Evolutionary conservation across 2,888 invertebrate genomes (phyloP).

Genomic region (Chymomyza procnemis): DNA sequence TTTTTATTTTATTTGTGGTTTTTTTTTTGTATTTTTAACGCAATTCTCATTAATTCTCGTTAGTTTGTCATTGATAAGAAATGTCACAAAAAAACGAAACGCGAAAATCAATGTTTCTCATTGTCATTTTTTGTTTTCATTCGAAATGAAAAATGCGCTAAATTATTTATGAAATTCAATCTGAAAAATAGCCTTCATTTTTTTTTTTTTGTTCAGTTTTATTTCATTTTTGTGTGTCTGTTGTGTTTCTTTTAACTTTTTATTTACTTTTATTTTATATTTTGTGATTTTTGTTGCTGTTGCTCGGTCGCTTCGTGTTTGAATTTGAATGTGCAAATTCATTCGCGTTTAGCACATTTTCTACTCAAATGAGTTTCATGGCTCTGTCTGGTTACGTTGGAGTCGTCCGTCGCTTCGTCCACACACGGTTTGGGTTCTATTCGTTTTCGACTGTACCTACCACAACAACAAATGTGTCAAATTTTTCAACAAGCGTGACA

Average conservation of each 20-base stretch:
- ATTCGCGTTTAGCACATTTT: constrained; percentile 69
- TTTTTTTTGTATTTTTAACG: not conserved
- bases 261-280: constrained; percentile 7
- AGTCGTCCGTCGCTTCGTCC: too few species aligned
- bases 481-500: constrained; percentile 45
- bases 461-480: constrained; percentile 50
- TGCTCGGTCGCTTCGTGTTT: constrained; percentile 52
- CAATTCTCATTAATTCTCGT: not conserved
- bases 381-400: constrained; percentile 5
- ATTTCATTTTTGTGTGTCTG: not conserved
- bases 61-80: not conserved
- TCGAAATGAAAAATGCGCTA: constrained; percentile 1
- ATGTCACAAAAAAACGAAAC: not conserved
- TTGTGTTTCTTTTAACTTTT: not conserved
- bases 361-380: constrained; percentile 46
- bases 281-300: constrained; percentile 30
- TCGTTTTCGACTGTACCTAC: not conserved
- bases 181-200: constrained; percentile 14
- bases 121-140: not conserved
- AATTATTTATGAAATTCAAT: constrained; percentile 26
- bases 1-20: not conserved
- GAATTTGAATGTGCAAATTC: constrained; percentile 65
- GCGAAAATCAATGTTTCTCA: constrained; percentile 19
- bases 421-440: not conserved
- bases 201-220: not conserved